Conservation (phyloP, 2,888 invertebrate species). For the Vannuccia rotundouncinata region DNA sequence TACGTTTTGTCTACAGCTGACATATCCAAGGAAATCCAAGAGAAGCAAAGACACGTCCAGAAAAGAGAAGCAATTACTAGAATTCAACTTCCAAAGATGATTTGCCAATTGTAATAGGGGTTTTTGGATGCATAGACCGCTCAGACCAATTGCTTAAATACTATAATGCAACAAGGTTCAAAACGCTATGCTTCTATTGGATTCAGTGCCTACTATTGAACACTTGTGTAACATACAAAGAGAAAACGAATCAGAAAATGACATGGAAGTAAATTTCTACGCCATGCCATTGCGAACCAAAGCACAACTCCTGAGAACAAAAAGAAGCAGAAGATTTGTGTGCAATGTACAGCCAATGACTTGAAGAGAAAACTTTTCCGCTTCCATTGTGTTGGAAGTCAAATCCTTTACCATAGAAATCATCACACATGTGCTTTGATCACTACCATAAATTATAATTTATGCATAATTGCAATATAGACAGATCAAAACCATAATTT, state of each 20-base stretch:
- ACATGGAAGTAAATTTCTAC: neutral
- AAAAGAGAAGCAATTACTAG: slow-evolving; percentile 11
- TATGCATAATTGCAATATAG: too few species aligned
- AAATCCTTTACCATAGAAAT: neutral
- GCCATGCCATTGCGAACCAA: neutral
- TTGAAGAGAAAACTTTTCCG: neutral
- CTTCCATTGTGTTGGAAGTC: neutral
- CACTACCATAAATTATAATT: too few species aligned
- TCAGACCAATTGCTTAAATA: slow-evolving; percentile 17
- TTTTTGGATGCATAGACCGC: neutral
- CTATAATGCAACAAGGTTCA: neutral
- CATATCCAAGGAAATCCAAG: slow-evolving; percentile 11
- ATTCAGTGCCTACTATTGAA: neutral
- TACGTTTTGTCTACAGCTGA: slow-evolving; percentile 14
- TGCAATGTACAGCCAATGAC: neutral
- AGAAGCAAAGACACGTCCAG: slow-evolving; percentile 18
- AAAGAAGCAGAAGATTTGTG: neutral
- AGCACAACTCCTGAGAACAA: neutral
- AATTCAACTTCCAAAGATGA: slow-evolving; percentile 24
- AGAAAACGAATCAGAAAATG: neutral
- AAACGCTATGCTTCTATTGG: neutral
- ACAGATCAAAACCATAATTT: too few species aligned
- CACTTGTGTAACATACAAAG: neutral
- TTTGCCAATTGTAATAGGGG: too few species aligned
- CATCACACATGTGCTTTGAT: too few species aligned